A percentile compares a stretch with the other conserved stretches of the same genome.
Conservation (phyloP, 2,797 vertebrate genomes). For the Sphenopsis melanotis region DNA sequence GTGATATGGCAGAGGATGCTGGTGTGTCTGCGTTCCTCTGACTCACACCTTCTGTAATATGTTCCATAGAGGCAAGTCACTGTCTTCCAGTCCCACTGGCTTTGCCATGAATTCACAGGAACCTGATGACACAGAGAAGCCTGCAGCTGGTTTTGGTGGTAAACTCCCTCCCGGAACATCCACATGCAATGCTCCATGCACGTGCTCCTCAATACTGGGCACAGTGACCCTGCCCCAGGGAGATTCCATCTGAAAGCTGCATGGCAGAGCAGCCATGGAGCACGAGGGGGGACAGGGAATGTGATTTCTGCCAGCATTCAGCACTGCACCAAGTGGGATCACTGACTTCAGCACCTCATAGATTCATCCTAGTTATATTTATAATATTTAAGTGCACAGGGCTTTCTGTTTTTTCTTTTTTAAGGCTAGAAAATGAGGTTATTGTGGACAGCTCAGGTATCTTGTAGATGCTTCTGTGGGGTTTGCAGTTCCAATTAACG, state of each 20-base stretch:
- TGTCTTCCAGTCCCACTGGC: neutral
- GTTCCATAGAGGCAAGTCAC: neutral
- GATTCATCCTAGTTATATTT: neutral
- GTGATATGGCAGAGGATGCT: neutral
- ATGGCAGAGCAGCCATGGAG: fast-evolving
- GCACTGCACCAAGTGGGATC: neutral
- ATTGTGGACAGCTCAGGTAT: slow-evolving; percentile 32
- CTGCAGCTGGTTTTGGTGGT: neutral
- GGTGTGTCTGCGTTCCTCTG: neutral
- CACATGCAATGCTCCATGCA: neutral
- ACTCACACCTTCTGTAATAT: neutral
- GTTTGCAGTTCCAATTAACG: slow-evolving; percentile 46
- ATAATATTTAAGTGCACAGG: neutral
- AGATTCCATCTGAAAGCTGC: neutral
- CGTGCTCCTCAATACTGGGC: neutral
- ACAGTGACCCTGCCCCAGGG: neutral
- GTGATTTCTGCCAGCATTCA: neutral
- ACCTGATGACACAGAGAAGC: neutral
- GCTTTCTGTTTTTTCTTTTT: neutral
- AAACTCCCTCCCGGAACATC: neutral
- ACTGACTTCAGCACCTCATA: neutral
- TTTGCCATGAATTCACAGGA: neutral
- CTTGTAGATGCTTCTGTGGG: neutral
- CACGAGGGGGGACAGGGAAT: neutral
- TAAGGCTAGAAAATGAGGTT: slow-evolving; percentile 13